Conservation (phyloP, 2,888 invertebrate genomes). For the Cephus pygmeus region DNA sequence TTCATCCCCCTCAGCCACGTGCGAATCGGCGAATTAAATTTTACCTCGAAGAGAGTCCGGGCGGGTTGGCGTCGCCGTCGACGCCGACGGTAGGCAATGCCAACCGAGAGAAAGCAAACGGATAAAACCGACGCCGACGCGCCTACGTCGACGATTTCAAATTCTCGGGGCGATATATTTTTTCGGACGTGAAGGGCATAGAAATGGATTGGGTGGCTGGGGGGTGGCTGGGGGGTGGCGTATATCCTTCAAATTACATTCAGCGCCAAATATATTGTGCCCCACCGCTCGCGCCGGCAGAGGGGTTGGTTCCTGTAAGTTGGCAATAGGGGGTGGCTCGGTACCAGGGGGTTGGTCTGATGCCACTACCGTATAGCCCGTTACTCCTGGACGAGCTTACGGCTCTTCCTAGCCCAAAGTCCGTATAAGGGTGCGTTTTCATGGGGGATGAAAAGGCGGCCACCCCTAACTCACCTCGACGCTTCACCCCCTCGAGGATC, state of each 20-base stretch:
- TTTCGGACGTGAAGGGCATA: conserved; percentile 8
- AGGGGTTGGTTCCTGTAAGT: background rate
- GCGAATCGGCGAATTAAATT: background rate
- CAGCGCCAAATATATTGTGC: conserved; percentile 43
- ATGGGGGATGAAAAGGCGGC: background rate
- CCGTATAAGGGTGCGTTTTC: background rate
- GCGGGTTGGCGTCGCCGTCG: background rate
- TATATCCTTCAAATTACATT: conserved; percentile 36
- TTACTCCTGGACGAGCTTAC: background rate
- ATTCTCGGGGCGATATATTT: conserved; percentile 1
- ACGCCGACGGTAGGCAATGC: background rate
- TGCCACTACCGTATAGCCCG: background rate
- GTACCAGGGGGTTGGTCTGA: background rate
- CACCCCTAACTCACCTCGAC: background rate
- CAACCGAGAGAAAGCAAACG: background rate
- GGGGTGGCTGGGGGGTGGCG: conserved; percentile 2
- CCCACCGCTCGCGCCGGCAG: background rate
- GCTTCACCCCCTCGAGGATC: conserved; percentile 4
- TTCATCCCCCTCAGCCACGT: background rate
- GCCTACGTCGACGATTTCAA: conserved; percentile 4
- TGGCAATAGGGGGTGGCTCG: background rate
- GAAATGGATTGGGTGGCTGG: background rate
- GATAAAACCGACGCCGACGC: background rate
- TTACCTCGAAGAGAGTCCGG: background rate
- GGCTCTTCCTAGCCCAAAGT: background rate